Evolutionary conservation across 2,797 vertebrate genomes (phyloP).

Genomic region (Pipistrellus pipistrellus): DNA sequence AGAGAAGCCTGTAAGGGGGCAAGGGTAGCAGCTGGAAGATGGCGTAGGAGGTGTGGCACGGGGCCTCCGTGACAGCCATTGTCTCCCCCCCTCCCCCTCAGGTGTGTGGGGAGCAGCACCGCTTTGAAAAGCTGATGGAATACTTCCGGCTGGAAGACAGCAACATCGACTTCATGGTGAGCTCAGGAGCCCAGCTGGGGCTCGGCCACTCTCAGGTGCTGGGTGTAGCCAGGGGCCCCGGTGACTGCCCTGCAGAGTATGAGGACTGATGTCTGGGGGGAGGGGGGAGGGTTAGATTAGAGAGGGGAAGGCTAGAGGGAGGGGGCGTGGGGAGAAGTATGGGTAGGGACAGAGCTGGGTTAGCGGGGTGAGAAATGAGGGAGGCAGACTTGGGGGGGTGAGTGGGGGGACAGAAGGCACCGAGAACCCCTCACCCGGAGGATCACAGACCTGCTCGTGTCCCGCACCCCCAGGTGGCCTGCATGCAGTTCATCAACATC

Average conservation of each 20-base stretch:
- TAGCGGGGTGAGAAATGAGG: neutral
- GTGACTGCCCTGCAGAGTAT: conserved; percentile 86
- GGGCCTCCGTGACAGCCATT: neutral
- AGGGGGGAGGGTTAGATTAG: neutral
- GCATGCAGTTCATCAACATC: conserved; percentile 98
- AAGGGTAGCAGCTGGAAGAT: neutral
- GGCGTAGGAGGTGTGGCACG: neutral
- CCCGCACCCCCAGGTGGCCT: conserved; percentile 91
- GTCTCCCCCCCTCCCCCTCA: conserved; percentile 74
- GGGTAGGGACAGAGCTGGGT: neutral
- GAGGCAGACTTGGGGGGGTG: neutral
- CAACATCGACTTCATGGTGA: conserved; percentile 98
- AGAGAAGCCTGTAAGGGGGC: neutral
- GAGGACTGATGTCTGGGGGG: conserved; percentile 91
- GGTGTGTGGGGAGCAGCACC: conserved; percentile 95
- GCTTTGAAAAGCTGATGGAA: conserved; percentile 97
- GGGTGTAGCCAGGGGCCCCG: neutral
- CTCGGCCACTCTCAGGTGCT: neutral
- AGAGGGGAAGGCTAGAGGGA: neutral
- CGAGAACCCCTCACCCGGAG: fast-evolving
- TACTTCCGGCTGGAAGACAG: conserved; percentile 94
- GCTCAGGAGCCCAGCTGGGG: conserved; percentile 40
- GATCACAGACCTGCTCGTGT: fast-evolving
- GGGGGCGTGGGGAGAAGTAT: neutral
- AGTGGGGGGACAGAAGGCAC: neutral